These are phyloP conservation scores for Calosoma granatense DNA, from an alignment of 1,140 invertebrate species.

Conservation along the genomic window DNA sequence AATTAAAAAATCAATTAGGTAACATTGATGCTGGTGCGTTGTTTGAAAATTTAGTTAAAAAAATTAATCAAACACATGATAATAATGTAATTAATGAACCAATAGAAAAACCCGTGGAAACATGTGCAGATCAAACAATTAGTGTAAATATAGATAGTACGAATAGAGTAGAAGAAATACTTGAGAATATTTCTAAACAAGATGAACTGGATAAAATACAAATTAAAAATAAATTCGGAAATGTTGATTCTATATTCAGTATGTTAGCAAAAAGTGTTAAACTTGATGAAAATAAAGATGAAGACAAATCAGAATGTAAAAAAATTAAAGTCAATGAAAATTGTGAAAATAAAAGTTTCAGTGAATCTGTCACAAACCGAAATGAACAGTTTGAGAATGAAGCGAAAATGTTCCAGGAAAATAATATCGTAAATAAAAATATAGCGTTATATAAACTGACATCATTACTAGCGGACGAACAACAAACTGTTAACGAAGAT, in stretches of 20 bases:
- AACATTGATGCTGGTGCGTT: too few species aligned
- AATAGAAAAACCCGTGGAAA: too few species aligned
- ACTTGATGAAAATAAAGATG: not conserved
- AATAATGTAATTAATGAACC: too few species aligned
- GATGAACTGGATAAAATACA: too few species aligned
- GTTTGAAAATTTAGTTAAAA: too few species aligned
- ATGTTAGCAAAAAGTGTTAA: conserved; percentile 12
- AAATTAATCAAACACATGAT: too few species aligned
- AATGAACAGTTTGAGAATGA: conserved; percentile 11
- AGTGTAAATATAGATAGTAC: too few species aligned
- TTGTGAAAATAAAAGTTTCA: conserved; percentile 9
- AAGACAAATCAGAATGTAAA: not conserved
- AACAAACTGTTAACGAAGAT: conserved; percentile 10
- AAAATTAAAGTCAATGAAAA: conserved; percentile 8
- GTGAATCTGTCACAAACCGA: conserved; percentile 1
- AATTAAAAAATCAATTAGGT: too few species aligned
- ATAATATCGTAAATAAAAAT: conserved; percentile 21
- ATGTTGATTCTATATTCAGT: not conserved
- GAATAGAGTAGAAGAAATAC: too few species aligned
- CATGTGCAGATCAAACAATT: too few species aligned
- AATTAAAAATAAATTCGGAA: too few species aligned
- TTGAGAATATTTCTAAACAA: too few species aligned
- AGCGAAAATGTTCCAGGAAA: conserved; percentile 9
- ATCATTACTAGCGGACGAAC: conserved; percentile 14
- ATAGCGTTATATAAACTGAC: conserved; percentile 19